Base-by-base conservation (phyloP, 2,888 invertebrate species). In the Ectobius pallidus region DNA sequence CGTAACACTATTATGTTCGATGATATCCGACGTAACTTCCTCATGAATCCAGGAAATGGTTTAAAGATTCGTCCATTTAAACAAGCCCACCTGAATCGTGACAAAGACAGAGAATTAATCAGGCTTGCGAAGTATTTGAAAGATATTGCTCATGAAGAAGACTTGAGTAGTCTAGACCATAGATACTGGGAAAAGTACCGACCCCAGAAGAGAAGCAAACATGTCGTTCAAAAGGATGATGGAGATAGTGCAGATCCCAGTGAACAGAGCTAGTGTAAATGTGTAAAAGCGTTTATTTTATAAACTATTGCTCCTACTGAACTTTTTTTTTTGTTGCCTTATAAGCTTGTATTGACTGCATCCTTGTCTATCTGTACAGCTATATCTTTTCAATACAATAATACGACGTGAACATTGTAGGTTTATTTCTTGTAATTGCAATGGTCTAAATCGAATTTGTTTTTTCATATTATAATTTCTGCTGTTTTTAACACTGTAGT, bases 1-100 rank as follows among this genome's bases (percentile, higher is more conserved):
- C 93, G 92, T 80, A 99, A 99, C 82, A 98, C 97, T 0, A 96
- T 99, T 76, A 99, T 99, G 97, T 95, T 99, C 79, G 98, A 99
- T 81, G 98, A 99, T 80, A 93, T 97, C 46, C 86, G 97, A 70
- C 87, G 97, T 78, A 99, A 99, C 83, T 99, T 99, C 80, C 89
- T 97, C 46, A 97, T 99, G 97, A 99, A 99, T 83, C 97, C 97
- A 0, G 93, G 94, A 78, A 95, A 93, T 74, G 98, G 98, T 0
- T 85, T 98, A 0, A 91, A 92, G 83, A 97, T 98, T 78, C 87
- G 92, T 80, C 92, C 97, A 0, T 98, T 97, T 82, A 88, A 93
- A 4, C 93, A 97, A 80, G 97, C 97, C 0, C 97, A 97, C 80
- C 83, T 93, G 0, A 97, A 95, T 81, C 87, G 97, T 63, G 87